Evolutionary conservation across 2,888 invertebrate genomes (phyloP).

Genomic region (Eupithecia insigniata): DNA sequence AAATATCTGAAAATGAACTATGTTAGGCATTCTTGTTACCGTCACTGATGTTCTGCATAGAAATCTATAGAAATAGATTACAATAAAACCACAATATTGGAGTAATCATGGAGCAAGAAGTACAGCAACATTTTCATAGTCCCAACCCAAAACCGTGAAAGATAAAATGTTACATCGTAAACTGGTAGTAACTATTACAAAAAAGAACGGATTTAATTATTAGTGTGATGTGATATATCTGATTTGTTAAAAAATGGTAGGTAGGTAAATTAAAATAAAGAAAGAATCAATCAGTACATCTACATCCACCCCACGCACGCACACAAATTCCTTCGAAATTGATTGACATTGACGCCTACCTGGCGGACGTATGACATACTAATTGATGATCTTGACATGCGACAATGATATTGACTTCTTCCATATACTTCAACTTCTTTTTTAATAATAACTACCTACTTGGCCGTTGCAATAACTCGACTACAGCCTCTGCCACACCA

Average conservation of each 20-base stretch:
- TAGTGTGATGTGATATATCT: neutral
- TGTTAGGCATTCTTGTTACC: slow-evolving; percentile 54
- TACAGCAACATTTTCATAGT: slow-evolving; percentile 9
- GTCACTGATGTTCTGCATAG: slow-evolving; percentile 53
- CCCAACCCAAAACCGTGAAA: slow-evolving; percentile 9
- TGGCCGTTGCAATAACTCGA: too few species aligned
- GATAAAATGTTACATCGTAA: neutral
- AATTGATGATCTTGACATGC: too few species aligned
- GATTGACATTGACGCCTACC: too few species aligned
- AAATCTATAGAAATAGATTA: slow-evolving; percentile 62
- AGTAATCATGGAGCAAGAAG: slow-evolving; percentile 36
- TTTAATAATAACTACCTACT: too few species aligned
- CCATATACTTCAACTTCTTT: too few species aligned
- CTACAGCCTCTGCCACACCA: too few species aligned
- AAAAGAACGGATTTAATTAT: neutral
- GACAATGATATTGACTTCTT: too few species aligned
- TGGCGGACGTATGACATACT: too few species aligned
- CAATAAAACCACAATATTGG: slow-evolving; percentile 63
- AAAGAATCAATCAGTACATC: neutral
- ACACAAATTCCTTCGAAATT: neutral
- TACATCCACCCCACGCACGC: neutral
- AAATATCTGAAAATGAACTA: slow-evolving; percentile 64
- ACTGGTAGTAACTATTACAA: neutral
- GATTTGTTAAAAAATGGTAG: neutral
- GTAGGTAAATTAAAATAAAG: too few species aligned